Conservation (phyloP, 2,113 vertebrate species). For the Protobothrops flavoviridis region DNA sequence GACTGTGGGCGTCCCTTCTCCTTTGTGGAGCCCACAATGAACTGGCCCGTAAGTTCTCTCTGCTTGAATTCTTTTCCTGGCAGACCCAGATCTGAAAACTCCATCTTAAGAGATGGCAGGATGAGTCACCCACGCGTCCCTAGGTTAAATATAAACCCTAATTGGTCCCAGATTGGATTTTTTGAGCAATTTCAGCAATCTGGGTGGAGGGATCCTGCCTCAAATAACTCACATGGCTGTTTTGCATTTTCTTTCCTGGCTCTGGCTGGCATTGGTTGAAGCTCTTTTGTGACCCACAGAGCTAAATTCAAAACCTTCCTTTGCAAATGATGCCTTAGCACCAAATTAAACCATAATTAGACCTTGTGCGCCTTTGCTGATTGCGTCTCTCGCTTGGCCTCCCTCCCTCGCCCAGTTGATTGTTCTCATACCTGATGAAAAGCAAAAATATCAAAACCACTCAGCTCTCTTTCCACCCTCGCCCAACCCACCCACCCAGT, state of each 20-base stretch:
- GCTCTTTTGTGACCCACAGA: slow-evolving; percentile 7
- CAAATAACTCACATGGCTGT: neutral
- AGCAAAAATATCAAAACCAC: neutral
- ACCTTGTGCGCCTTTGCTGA: slow-evolving; percentile 5
- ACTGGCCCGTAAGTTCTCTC: neutral
- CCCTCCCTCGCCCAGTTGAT: neutral
- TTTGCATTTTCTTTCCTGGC: slow-evolving; percentile 5
- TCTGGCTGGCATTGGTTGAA: neutral
- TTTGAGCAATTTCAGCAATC: neutral
- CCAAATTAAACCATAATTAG: slow-evolving; percentile 29
- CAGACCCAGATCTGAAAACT: neutral
- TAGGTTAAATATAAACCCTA: neutral
- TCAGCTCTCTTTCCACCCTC: neutral
- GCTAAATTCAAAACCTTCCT: neutral
- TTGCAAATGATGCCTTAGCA: neutral
- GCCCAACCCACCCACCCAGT: neutral
- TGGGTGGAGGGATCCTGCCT: neutral
- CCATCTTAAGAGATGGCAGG: neutral
- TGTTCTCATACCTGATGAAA: slow-evolving; percentile 15
- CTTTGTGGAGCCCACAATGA: no score
- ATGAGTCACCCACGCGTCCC: neutral
- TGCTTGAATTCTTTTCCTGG: neutral
- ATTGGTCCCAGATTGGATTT: slow-evolving; percentile 22
- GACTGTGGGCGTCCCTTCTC: neutral
- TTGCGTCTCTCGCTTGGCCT: neutral